Evolutionary conservation across 2,113 vertebrate species (phyloP).

Genomic region (Syngnathus floridae): DNA sequence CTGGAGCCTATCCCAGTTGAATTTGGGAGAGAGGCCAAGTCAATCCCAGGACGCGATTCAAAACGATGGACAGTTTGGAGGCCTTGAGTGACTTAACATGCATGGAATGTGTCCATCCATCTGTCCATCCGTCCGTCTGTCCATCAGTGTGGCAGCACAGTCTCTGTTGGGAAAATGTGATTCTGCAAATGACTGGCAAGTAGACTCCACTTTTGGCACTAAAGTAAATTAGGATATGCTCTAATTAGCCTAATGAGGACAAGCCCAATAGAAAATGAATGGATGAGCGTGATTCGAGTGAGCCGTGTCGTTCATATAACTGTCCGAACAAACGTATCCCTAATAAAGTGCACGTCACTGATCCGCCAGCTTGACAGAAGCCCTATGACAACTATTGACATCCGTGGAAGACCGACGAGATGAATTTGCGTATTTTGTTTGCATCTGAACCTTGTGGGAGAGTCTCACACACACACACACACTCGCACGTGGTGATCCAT

Average conservation of each 20-base stretch:
- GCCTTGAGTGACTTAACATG: too few species aligned
- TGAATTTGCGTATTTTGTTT: constrained; percentile 22
- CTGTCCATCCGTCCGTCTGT: too few species aligned
- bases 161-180: neutral
- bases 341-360: neutral
- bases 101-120: too few species aligned
- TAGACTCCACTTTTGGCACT: neutral
- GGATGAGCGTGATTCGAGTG: neutral
- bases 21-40: too few species aligned
- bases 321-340: neutral
- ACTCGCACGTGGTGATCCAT: constrained; percentile 46
- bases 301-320: neutral
- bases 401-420: constrained; percentile 24
- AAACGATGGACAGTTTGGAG: too few species aligned
- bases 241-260: neutral
- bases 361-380: constrained; percentile 22
- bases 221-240: neutral
- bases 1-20: too few species aligned
- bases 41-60: too few species aligned
- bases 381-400: constrained; percentile 32
- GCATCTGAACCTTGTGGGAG: constrained; percentile 20
- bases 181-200: neutral
- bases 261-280: neutral
- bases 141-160: too few species aligned
- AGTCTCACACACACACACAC: neutral